phyloP scores from a whole-genome alignment of 2,113 vertebrate genomes.

The Sinocyclocheilus anophthalmus region DNA sequence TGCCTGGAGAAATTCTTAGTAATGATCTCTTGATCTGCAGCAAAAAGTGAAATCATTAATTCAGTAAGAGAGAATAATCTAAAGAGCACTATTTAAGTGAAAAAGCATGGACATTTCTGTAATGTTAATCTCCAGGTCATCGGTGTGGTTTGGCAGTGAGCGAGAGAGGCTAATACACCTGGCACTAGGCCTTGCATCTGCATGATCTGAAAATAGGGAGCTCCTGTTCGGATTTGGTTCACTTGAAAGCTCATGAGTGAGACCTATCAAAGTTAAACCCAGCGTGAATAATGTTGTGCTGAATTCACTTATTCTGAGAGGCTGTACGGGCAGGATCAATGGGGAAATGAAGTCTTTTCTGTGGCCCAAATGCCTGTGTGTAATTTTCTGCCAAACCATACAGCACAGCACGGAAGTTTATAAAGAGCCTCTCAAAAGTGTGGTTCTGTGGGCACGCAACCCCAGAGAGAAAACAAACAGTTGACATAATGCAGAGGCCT shows the following conservation, averaged over 20 bases:
- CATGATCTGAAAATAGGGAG: slow-evolving; percentile 15
- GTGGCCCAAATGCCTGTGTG: slow-evolving; percentile 69
- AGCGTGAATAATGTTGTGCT: slow-evolving; percentile 67
- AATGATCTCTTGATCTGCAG: not conserved
- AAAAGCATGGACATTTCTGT: slow-evolving; percentile 19
- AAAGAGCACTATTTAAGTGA: slow-evolving; percentile 15
- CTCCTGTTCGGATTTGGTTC: slow-evolving; percentile 20
- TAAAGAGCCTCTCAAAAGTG: slow-evolving; percentile 69
- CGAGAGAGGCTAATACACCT: slow-evolving; percentile 18
- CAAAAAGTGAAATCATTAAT: slow-evolving; percentile 29
- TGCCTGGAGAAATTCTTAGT: slow-evolving; percentile 5
- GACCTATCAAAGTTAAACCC: slow-evolving; percentile 40
- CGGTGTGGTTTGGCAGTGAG: slow-evolving; percentile 20
- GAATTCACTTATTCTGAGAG: slow-evolving; percentile 69
- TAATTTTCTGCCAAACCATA: slow-evolving; percentile 72
- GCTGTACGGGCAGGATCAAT: slow-evolving; percentile 68
- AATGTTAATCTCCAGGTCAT: slow-evolving; percentile 35
- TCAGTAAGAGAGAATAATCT: slow-evolving; percentile 9
- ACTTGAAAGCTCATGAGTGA: slow-evolving; percentile 39
- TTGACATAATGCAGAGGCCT: slow-evolving; percentile 9
- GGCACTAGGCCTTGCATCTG: slow-evolving; percentile 6
- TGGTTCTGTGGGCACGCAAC: slow-evolving; percentile 59
- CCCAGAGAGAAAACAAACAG: slow-evolving; percentile 61
- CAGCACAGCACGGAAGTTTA: slow-evolving; percentile 65
- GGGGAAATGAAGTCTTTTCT: slow-evolving; percentile 73